These are phyloP conservation scores for Adrianichthys oophorus DNA, from an alignment of 2,797 vertebrate genomes.

Conservation along the genomic window DNA sequence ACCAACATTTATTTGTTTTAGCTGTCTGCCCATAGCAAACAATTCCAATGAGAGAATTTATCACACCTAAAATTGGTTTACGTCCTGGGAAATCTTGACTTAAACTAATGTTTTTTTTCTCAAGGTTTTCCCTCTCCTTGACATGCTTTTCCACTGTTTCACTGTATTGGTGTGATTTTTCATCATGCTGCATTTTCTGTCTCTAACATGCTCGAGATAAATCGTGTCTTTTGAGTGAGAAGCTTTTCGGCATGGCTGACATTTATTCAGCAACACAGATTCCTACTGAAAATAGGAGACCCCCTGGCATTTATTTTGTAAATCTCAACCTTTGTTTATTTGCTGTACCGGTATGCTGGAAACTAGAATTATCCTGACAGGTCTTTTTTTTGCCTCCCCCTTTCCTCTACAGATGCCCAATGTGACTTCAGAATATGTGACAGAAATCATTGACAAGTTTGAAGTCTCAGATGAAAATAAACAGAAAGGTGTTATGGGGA, in stretches of 20 bases:
- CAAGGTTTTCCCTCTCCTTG: slow-evolving; percentile 16
- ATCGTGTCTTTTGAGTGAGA: slow-evolving; percentile 6
- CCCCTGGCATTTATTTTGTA: not conserved
- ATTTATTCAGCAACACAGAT: slow-evolving; percentile 2
- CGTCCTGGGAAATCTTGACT: slow-evolving; percentile 22
- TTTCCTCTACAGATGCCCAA: slow-evolving; percentile 82
- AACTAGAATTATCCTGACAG: not conserved
- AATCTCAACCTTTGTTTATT: not conserved
- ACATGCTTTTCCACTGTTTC: slow-evolving; percentile 19
- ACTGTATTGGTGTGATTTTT: slow-evolving; percentile 20
- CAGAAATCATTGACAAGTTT: slow-evolving; percentile 94
- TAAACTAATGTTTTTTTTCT: slow-evolving; percentile 14
- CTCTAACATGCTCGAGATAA: not conserved
- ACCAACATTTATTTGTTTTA: slow-evolving; percentile 19
- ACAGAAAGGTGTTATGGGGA: slow-evolving; percentile 86
- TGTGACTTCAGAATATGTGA: slow-evolving; percentile 88
- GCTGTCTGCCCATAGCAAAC: slow-evolving; percentile 41
- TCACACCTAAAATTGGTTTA: slow-evolving; percentile 49
- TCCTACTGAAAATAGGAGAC: not conserved
- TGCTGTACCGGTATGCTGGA: not conserved
- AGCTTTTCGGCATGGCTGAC: slow-evolving; percentile 10
- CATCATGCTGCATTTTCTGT: slow-evolving; percentile 17
- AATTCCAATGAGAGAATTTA: slow-evolving; percentile 36
- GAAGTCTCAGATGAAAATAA: slow-evolving; percentile 94
- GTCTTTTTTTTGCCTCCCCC: not conserved